Evolutionary conservation across 2,888 invertebrate genomes (phyloP), one percentile per base, ranked within the genome.

Genomic region (Steinernema carpocapsae): DNA sequence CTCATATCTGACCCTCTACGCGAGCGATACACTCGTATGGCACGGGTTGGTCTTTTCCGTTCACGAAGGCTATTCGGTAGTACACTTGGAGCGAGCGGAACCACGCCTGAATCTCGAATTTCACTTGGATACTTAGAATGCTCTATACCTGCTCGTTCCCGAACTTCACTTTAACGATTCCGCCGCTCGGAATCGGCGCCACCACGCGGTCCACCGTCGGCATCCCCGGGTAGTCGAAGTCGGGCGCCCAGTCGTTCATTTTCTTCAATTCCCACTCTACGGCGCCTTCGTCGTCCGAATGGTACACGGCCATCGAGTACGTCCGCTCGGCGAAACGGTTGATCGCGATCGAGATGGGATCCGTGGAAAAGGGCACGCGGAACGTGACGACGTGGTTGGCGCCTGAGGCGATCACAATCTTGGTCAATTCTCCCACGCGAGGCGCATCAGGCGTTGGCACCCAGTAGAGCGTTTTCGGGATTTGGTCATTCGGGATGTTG

Each of bases 151-250:
- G 75, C 56, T 84, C 82, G 64, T 84, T 84, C 51, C 82, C 80
- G 72, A 80, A 79, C 74, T 82, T 80, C 70, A 83, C 72, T 59
- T 80, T 78, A 70, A 79, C 82, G 14, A 78, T 78, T 19, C 84
- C 84, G 24, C 64, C 64, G 6, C 64, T 26, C 1, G 64, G 64
- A 37, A 64, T 64, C 24, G 64, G 64, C 1, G 64, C 64, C 2
- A 64, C 29, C 4, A 64, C 64, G 32, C 70, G 70, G n/a, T 83
- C 83, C 4, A 81, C 81, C 0, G 83, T 82, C n/a, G 81, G 82
- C 82, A 82, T 83, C 26, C 79, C 84, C n/a, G 83, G 82, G 74
- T 80, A 79, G 71, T 82, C 81, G 74, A 79, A 80, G 42, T 80
- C 80, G 3, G 81, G 81, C 4, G 78, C 78, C 76, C 79, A 76